These are phyloP conservation scores for Cephus cinctus DNA, from an alignment of 1,140 invertebrate genomes.

Conservation along the genomic window DNA sequence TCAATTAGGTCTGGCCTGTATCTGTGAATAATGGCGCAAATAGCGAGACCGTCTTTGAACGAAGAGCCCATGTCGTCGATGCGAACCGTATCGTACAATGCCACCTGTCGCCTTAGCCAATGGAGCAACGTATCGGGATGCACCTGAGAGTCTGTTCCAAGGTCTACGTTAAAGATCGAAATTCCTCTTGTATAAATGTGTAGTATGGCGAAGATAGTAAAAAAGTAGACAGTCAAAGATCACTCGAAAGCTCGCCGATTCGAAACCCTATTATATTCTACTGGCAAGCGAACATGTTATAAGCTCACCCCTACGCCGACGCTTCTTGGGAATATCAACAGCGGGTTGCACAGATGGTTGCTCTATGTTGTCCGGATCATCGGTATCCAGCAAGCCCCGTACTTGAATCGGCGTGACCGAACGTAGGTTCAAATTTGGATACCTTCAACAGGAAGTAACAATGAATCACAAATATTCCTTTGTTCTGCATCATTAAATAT, in stretches of 20 bases:
- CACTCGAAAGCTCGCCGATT: too few relatives aligned
- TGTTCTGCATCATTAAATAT: too few relatives aligned
- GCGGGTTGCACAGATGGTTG: slow-evolving; percentile 56
- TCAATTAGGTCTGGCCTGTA: slow-evolving; percentile 89
- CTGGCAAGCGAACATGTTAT: too few relatives aligned
- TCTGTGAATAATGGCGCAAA: slow-evolving; percentile 81
- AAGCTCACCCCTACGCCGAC: slow-evolving; percentile 61
- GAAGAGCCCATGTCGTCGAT: slow-evolving; percentile 70
- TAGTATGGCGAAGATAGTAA: slow-evolving; percentile 5
- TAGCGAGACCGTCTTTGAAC: slow-evolving; percentile 74
- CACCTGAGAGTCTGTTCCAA: slow-evolving; percentile 60
- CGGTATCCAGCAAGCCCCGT: slow-evolving; percentile 61
- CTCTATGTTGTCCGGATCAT: slow-evolving; percentile 62
- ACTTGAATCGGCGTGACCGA: slow-evolving; percentile 67
- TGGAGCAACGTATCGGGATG: slow-evolving; percentile 72
- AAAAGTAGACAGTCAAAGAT: too few relatives aligned
- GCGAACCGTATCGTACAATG: slow-evolving; percentile 64
- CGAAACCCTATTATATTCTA: too few relatives aligned
- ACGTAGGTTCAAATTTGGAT: slow-evolving; percentile 57
- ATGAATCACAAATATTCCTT: too few relatives aligned
- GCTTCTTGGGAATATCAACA: slow-evolving; percentile 63
- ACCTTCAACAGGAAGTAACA: slow-evolving; percentile 42
- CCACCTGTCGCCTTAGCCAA: slow-evolving; percentile 77
- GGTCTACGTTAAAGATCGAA: slow-evolving; percentile 8
- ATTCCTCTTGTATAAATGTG: not conserved